phyloP scores from a whole-genome alignment of 2,113 vertebrate species.

The Synchiropus splendidus region DNA sequence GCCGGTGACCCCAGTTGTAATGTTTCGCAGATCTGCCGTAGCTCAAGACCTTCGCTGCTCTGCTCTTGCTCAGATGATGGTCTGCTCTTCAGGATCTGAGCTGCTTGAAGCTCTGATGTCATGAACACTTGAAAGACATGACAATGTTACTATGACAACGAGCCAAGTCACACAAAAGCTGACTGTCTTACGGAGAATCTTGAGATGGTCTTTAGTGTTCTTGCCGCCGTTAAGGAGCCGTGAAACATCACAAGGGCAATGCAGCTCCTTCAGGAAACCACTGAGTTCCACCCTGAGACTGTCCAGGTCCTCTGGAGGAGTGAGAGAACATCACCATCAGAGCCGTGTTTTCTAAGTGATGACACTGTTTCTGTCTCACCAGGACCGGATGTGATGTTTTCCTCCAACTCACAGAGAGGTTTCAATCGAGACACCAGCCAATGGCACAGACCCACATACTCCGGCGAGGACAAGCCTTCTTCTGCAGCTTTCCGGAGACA shows the following conservation, averaged over 20 bases:
- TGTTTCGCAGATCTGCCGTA: conserved; percentile 68
- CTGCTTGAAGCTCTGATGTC: conserved; percentile 91
- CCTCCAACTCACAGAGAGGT: conserved; percentile 72
- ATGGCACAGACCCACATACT: conserved; percentile 78
- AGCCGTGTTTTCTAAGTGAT: not conserved
- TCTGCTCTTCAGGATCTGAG: conserved; percentile 73
- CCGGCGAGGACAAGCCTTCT: conserved; percentile 73
- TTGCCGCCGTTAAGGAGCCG: conserved; percentile 73
- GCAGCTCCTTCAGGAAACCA: conserved; percentile 83
- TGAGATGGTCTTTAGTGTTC: conserved; percentile 76
- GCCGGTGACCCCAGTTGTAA: conserved; percentile 67
- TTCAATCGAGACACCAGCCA: conserved; percentile 80
- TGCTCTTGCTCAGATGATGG: conserved; percentile 36
- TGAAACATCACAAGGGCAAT: conserved; percentile 74
- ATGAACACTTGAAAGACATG: conserved; percentile 76
- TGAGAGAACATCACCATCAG: not conserved
- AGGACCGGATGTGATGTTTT: conserved; percentile 68
- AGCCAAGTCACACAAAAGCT: too few species aligned
- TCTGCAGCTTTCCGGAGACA: conserved; percentile 71
- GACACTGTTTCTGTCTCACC: conserved; percentile 26
- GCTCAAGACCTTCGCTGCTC: conserved; percentile 64
- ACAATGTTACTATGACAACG: not conserved
- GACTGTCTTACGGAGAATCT: conserved; percentile 74
- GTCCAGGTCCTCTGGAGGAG: conserved; percentile 69
- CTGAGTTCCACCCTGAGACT: conserved; percentile 80